Evolutionary conservation across 2,888 invertebrate species (phyloP).

Genomic region (Drosophila trichaetosa): DNA sequence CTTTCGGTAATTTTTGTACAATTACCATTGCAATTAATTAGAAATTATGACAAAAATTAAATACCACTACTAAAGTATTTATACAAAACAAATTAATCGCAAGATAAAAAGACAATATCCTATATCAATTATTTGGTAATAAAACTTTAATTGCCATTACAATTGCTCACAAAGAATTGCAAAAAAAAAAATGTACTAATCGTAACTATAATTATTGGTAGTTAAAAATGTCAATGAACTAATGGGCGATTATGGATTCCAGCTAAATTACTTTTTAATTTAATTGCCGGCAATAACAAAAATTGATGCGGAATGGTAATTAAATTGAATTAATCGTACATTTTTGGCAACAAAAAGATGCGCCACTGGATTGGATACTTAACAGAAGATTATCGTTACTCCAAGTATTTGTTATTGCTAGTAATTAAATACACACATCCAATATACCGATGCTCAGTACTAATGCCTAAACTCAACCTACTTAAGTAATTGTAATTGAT

Average conservation of each 20-base stretch:
- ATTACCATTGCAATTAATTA: neutral
- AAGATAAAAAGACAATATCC: slow-evolving; percentile 3
- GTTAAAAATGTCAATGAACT: slow-evolving; percentile 7
- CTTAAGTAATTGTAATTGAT: slow-evolving; percentile 1
- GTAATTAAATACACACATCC: neutral
- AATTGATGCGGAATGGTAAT: neutral
- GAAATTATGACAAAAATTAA: neutral
- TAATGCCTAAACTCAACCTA: slow-evolving; percentile 1
- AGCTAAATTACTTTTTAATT: slow-evolving; percentile 6
- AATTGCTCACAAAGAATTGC: slow-evolving; percentile 2
- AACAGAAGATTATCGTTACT: neutral
- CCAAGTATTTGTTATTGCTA: neutral
- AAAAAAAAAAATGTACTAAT: neutral
- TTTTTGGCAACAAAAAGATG: slow-evolving; percentile 1
- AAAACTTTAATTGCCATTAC: slow-evolving; percentile 9
- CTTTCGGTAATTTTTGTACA: neutral
- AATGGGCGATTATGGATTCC: slow-evolving; percentile 1
- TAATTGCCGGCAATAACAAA: neutral
- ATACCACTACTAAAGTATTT: slow-evolving; percentile 1
- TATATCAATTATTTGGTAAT: slow-evolving; percentile 3
- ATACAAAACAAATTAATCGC: neutral
- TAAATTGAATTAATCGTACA: neutral
- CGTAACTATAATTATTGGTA: neutral
- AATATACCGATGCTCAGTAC: slow-evolving; percentile 1
- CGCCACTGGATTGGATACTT: neutral